These are phyloP conservation scores for Nasonia oneida DNA, from an alignment of 2,888 invertebrate genomes.

Conservation along the genomic window DNA sequence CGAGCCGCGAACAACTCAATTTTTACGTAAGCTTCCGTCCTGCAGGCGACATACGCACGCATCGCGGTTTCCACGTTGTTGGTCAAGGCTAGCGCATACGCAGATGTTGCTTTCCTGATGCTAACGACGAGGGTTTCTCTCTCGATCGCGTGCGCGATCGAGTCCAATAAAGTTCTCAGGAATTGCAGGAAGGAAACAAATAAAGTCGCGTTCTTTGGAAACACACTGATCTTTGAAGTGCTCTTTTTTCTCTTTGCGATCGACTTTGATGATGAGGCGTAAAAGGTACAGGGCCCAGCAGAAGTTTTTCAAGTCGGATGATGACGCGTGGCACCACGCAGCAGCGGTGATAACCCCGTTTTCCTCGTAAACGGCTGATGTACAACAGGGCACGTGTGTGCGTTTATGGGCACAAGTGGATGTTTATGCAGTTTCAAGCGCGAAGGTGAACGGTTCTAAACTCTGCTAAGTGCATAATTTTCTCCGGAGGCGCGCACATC, in stretches of 20 bases:
- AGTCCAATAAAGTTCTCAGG: neutral
- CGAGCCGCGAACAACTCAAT: no score
- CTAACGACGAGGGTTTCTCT: conserved; percentile 11
- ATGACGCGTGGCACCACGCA: no score
- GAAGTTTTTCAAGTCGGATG: no score
- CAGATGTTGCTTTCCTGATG: conserved; percentile 46
- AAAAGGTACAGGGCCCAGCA: no score
- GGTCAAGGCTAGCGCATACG: conserved; percentile 5
- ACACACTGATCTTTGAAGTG: no score
- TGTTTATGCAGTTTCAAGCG: conserved; percentile 12
- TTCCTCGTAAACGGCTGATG: neutral
- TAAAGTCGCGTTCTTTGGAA: no score
- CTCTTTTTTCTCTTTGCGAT: no score
- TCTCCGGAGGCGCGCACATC: neutral
- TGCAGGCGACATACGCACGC: no score
- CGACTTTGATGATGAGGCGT: no score
- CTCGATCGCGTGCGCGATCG: neutral
- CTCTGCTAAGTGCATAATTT: neutral
- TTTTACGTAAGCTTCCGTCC: neutral
- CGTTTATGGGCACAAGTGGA: neutral
- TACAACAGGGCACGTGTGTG: no score
- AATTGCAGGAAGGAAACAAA: neutral
- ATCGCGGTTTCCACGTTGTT: no score
- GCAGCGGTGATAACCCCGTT: neutral
- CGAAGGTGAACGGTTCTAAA: conserved; percentile 4